Base-by-base conservation (phyloP, 2,888 invertebrate species). In the Archaeoteleia sp. region DNA sequence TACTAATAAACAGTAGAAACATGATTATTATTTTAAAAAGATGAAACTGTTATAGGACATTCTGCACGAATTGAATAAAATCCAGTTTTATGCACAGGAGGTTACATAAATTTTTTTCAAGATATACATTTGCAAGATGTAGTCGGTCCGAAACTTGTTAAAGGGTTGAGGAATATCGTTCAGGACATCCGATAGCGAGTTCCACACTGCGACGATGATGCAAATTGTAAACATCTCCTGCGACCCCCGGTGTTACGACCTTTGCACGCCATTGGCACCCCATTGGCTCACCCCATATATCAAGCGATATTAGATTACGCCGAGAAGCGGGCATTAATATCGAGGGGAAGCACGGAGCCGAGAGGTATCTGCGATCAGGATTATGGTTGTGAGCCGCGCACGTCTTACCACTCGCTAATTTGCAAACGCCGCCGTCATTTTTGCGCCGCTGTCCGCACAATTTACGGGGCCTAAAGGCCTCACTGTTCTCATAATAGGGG, bases 231-330 rank as follows among this genome's bases (percentile, higher is more conserved):
- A 81, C 79, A 78, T 76, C 72, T 68, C 51, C 71, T 51, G 34
- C 76, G 80, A 77, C 76, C 78, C 79, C 78, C 68, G 75, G 80
- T 79, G 81, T 78, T 80, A 80, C 78, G 77, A 77, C 77, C 76
- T 78, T 75, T 76, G 75, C 78, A 74, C 73, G 74, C 67, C 72
- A 71, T 70, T 66, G 49, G 79, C 76, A 80, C 74, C 81, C 81
- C 74, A 79, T 76, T 48, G 81, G 67, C 73, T 76, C 74, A 70
- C 74, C 76, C 80, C 69, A 82, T 82, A 80, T 75, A 82, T 82
- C 82, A 82, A 72, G 49, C 73, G 74, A 77, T 81, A 81, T 81
- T 82, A 81, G 81, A 81, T 82, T 82, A 81, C 76, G 75, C 76
- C 75, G 78, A 74, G 80, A 77, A 74, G 74, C 60, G 75, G 55